Percentiles rank a stretch among this genome's conserved stretches.
Conservation (phyloP, 2,888 invertebrate genomes). For the Amaurobius ferox region DNA sequence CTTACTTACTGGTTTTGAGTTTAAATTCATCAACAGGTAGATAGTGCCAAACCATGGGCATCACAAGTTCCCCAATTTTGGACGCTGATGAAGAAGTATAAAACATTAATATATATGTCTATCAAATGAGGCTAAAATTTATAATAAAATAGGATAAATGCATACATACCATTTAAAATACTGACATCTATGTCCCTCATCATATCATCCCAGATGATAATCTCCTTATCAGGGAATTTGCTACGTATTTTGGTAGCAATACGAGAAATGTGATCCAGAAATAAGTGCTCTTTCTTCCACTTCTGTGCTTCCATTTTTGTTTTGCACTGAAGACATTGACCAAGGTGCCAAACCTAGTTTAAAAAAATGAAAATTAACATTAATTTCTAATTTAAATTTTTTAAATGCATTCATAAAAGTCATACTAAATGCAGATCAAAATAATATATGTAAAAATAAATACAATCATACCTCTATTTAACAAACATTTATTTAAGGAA, state of each 20-base stretch:
- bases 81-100: conserved; percentile 74
- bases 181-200: conserved; percentile 75
- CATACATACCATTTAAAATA: conserved; percentile 73
- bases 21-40: conserved; percentile 74
- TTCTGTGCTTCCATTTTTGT: conserved; percentile 75
- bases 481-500: no score
- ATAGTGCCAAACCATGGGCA: conserved; percentile 79
- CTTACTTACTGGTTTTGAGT: conserved; percentile 57
- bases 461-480: no score
- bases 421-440: background rate
- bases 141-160: background rate
- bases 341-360: conserved; percentile 78
- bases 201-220: conserved; percentile 80
- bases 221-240: conserved; percentile 76
- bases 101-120: background rate
- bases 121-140: background rate
- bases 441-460: no score
- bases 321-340: conserved; percentile 76
- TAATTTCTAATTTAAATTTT: no score
- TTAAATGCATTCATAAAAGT: background rate
- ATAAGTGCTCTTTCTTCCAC: conserved; percentile 76
- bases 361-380: background rate
- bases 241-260: conserved; percentile 75
- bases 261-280: conserved; percentile 76
- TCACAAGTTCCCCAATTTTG: conserved; percentile 77